Evolutionary conservation across 2,797 vertebrate genomes (phyloP), one percentile per base, ranked within the genome.

Genomic region (Neosilurus hyrtlii): DNA sequence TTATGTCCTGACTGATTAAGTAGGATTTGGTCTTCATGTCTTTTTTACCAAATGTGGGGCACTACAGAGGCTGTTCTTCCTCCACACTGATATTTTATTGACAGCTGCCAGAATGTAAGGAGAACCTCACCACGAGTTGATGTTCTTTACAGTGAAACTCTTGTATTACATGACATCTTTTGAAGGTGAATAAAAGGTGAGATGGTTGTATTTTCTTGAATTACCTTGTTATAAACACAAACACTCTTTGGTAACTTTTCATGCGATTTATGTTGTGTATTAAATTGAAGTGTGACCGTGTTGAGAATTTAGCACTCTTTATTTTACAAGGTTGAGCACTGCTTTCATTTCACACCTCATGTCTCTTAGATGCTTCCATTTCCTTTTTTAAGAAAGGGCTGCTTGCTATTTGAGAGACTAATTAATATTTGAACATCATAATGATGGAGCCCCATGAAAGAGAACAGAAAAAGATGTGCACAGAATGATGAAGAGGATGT

Each of bases 391-490:
- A 80, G 37, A 80, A 82, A 73, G 59, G 43, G 66, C 82, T 86
- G 82, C 85, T 87, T 87, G 79, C 75, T 89, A 88, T 87, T 85
- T 87, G 79, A 86, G 86, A 83, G 79, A 82, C 82, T 73, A 83
- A 86, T 90, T 89, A 87, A 89, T 87, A 87, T 87, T 83, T 86
- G 84, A 83, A 85, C 76, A 83, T 86, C 67, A 81, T 87, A 83
- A 85, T 83, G 83, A 83, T 70, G 54, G 75, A 84, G 87, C 77
- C 66, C 76, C 61, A 74, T 66, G 66, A 79, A 76, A 37, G 59
- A 79, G 70, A 63, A 71, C 57, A 78, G 56, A 80, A 67, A 83
- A 84, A 61, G 68, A 83, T 79, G 76, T 82, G 63, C 26, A 67
- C 78, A 26, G 83, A 86, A 87, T 86, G 57, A 75, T 67, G 77